Percentiles rank a stretch among this genome's conserved stretches.
These are phyloP conservation scores for Brachystomella parvula DNA, from an alignment of 1,140 invertebrate genomes.

Conservation along the genomic window DNA sequence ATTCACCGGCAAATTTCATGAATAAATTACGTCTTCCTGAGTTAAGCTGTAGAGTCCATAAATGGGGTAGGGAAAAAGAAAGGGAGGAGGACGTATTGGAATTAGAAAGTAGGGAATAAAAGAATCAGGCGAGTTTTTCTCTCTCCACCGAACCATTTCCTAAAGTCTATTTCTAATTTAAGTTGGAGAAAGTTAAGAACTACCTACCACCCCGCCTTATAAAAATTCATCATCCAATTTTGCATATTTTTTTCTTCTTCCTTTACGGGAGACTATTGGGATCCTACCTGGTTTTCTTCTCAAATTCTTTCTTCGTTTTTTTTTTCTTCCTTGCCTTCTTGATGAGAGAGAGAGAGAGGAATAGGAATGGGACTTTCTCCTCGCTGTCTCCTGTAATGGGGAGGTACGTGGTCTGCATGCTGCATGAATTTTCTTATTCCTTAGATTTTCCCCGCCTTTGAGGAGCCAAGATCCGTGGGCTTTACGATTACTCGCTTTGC, in stretches of 20 bases:
- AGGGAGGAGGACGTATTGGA: not conserved
- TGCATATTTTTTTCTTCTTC: not conserved
- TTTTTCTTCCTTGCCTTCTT: slow-evolving; percentile 8
- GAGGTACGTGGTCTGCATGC: slow-evolving; percentile 27
- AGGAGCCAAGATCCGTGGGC: not conserved
- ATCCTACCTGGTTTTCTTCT: not conserved
- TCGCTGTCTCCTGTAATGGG: too few species aligned
- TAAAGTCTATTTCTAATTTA: slow-evolving; percentile 24
- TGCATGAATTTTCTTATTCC: not conserved
- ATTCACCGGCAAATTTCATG: slow-evolving; percentile 33
- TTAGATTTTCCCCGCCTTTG: slow-evolving; percentile 17
- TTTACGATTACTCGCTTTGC: slow-evolving; percentile 27
- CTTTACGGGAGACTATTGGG: not conserved
- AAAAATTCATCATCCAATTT: slow-evolving; percentile 9
- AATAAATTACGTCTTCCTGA: slow-evolving; percentile 33
- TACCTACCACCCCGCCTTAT: not conserved
- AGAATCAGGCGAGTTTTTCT: too few species aligned
- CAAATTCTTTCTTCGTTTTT: not conserved
- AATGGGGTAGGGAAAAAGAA: slow-evolving; percentile 9
- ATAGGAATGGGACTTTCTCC: slow-evolving; percentile 6
- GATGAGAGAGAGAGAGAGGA: slow-evolving; percentile 20
- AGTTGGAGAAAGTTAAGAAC: slow-evolving; percentile 16
- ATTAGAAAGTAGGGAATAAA: slow-evolving; percentile 10
- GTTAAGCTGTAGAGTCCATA: slow-evolving; percentile 3
- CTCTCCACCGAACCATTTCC: too few species aligned